These are phyloP conservation scores for Fringilla coelebs DNA, from an alignment of 2,797 vertebrate species.

Conservation along the genomic window DNA sequence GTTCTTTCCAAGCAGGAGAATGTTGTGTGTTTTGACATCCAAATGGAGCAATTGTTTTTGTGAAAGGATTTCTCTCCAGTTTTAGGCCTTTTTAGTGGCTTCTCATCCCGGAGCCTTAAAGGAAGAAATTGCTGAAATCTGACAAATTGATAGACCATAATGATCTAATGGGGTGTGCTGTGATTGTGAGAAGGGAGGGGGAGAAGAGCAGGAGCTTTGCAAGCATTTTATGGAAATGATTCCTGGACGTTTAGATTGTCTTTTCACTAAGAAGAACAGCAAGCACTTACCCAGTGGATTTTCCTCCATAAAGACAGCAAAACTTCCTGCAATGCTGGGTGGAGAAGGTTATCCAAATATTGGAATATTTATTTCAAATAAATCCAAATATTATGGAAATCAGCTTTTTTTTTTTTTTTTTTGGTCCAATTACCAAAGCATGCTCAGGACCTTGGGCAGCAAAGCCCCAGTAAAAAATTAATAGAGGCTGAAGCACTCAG, in stretches of 20 bases:
- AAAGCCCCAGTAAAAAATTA: background rate
- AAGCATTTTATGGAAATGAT: background rate
- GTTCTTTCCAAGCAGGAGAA: conserved; percentile 3
- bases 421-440: background rate
- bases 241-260: background rate
- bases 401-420: background rate
- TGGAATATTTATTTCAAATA: background rate
- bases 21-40: conserved; percentile 64
- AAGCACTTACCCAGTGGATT: background rate
- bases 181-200: background rate
- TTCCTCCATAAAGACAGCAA: background rate
- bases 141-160: conserved; percentile 53
- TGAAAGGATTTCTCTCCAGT: background rate
- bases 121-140: conserved; percentile 3
- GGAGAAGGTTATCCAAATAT: background rate
- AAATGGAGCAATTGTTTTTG: conserved; percentile 57
- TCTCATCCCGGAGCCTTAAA: background rate
- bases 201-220: background rate
- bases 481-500: background rate
- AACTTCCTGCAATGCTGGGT: background rate
- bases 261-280: background rate
- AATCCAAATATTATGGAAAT: background rate
- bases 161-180: conserved; percentile 28
- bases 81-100: conserved; percentile 54
- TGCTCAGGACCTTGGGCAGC: background rate